A percentile compares a stretch with the other conserved stretches of the same genome.
Conservation (phyloP, 2,888 invertebrate species). For the Ephialtes manifestator region DNA sequence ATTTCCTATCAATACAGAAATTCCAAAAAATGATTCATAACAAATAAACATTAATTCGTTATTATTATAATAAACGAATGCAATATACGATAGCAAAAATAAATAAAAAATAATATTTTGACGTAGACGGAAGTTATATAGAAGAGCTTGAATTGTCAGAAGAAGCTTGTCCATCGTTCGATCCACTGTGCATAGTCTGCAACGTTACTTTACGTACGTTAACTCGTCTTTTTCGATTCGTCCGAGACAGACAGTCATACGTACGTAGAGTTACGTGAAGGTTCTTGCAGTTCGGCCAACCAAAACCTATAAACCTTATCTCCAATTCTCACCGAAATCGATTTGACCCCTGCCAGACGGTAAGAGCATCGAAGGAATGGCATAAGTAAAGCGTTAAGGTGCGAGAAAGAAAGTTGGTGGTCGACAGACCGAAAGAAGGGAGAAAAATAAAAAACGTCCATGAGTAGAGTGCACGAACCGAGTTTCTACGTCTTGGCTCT, state of each 20-base stretch:
- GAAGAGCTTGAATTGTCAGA: neutral
- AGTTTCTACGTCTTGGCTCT: constrained; percentile 57
- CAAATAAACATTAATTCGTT: too few relatives aligned
- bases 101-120: too few relatives aligned
- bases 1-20: too few relatives aligned
- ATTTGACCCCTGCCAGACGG: constrained; percentile 80
- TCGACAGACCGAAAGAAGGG: constrained; percentile 65
- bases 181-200: neutral
- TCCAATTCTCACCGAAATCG: constrained; percentile 82
- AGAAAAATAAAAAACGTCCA: constrained; percentile 38
- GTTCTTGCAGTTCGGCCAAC: constrained; percentile 64
- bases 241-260: constrained; percentile 49
- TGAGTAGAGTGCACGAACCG: constrained; percentile 58
- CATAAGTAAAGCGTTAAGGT: constrained; percentile 51
- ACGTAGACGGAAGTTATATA: neutral
- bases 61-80: too few relatives aligned
- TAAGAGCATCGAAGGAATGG: constrained; percentile 58
- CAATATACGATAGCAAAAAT: too few relatives aligned
- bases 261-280: constrained; percentile 61
- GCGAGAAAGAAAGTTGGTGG: constrained; percentile 66
- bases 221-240: neutral
- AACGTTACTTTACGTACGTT: constrained; percentile 16
- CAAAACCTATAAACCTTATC: constrained; percentile 81
- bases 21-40: too few relatives aligned
- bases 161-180: neutral